These are phyloP conservation scores for Synanthedon andrenaeformis DNA, from an alignment of 2,888 invertebrate genomes.

Conservation along the genomic window DNA sequence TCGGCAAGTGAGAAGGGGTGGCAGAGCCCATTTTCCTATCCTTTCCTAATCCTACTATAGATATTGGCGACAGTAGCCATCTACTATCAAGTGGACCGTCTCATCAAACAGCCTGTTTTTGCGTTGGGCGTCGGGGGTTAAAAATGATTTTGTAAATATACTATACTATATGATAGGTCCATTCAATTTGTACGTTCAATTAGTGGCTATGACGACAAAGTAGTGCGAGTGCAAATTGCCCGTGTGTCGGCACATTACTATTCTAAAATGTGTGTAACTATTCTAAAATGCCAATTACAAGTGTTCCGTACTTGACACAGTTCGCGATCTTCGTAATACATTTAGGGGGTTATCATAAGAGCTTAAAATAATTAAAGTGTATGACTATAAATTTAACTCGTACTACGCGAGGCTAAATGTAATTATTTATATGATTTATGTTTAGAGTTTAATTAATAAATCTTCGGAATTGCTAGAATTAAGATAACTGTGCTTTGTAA, in stretches of 20 bases:
- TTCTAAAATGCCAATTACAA: constrained; percentile 29
- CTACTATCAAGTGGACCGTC: no score
- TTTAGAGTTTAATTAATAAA: neutral
- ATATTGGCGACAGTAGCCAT: no score
- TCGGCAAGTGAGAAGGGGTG: no score
- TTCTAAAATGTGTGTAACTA: constrained; percentile 28
- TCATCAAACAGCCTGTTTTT: no score
- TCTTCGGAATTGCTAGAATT: no score
- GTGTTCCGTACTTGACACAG: constrained; percentile 30
- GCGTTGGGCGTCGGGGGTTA: no score
- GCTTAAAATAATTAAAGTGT: neutral
- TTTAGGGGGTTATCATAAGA: neutral
- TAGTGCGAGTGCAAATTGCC: constrained; percentile 3
- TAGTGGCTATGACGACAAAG: neutral
- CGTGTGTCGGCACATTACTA: constrained; percentile 9
- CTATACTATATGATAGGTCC: no score
- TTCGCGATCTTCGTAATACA: constrained; percentile 13
- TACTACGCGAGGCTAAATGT: neutral
- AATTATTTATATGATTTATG: neutral
- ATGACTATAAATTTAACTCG: neutral
- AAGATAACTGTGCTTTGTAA: no score
- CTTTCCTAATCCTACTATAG: no score
- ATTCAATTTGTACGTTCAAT: no score
- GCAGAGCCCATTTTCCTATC: no score
- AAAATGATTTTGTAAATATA: no score